Evolutionary conservation across 2,113 vertebrate species (phyloP).

Genomic region (Synchiropus splendidus): DNA sequence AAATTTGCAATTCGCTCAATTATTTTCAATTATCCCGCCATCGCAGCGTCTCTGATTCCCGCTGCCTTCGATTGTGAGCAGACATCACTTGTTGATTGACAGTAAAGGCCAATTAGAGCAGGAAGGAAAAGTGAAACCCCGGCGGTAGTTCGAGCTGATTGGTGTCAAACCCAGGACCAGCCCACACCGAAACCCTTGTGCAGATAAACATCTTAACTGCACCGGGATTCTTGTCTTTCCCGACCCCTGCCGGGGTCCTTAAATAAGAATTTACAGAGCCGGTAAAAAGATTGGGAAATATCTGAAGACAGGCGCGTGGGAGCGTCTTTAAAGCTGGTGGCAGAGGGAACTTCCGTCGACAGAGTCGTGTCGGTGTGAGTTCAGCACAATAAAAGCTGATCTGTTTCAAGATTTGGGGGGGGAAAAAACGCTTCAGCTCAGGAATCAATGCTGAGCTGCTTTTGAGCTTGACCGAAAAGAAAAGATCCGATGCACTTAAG

Average conservation of each 20-base stretch:
- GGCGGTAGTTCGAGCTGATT: slow-evolving; percentile 59
- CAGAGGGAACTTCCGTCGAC: slow-evolving; percentile 24
- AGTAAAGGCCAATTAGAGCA: slow-evolving; percentile 62
- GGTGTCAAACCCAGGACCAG: slow-evolving; percentile 51
- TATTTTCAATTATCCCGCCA: slow-evolving; percentile 71
- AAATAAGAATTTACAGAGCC: no score
- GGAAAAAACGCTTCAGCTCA: slow-evolving; percentile 20
- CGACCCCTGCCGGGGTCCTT: no score
- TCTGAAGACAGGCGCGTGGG: no score
- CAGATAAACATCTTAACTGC: slow-evolving; percentile 22
- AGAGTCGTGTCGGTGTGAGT: slow-evolving; percentile 23
- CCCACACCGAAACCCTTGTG: slow-evolving; percentile 19
- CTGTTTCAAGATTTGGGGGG: slow-evolving; percentile 37
- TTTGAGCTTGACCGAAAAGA: slow-evolving; percentile 45
- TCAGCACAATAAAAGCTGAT: slow-evolving; percentile 47
- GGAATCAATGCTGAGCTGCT: slow-evolving; percentile 43
- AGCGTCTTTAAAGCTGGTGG: no score
- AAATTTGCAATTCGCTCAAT: slow-evolving; percentile 65
- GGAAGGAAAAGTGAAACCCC: slow-evolving; percentile 48
- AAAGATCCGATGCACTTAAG: slow-evolving; percentile 9
- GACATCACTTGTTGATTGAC: slow-evolving; percentile 72
- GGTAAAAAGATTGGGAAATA: no score
- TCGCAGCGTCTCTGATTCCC: slow-evolving; percentile 50
- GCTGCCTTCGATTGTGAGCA: slow-evolving; percentile 59
- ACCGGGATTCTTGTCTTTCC: slow-evolving; percentile 4